Evolutionary conservation across 92 coral and sea anemone species (phyloP).

Genomic region (Porites evermanni): DNA sequence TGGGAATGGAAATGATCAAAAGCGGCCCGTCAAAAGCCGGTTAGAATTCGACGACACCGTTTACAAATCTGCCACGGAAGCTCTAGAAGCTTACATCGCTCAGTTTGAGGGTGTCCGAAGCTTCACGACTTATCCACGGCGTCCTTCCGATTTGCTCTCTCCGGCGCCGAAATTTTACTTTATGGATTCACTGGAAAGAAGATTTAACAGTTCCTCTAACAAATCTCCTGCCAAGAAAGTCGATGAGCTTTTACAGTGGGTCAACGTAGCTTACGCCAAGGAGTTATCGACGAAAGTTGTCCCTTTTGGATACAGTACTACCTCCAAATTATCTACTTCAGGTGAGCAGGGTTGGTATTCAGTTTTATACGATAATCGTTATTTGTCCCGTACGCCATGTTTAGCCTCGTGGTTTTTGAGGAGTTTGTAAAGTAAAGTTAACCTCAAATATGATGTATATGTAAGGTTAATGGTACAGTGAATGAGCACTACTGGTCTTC

Average conservation of each 20-base stretch:
- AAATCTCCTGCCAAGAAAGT: constrained; percentile 82
- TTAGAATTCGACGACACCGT: constrained; percentile 50
- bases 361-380: not conserved
- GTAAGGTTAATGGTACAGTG: constrained; percentile 10
- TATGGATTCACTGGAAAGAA: constrained; percentile 88
- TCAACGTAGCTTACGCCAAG: constrained; percentile 84
- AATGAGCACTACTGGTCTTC: not conserved
- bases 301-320: constrained; percentile 80
- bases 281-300: constrained; percentile 80
- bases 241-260: constrained; percentile 93
- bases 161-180: constrained; percentile 89
- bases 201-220: constrained; percentile 66
- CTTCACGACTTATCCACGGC: constrained; percentile 65
- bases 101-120: constrained; percentile 76
- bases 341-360: constrained; percentile 44
- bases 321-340: constrained; percentile 59
- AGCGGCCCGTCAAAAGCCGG: constrained; percentile 42
- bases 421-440: not conserved
- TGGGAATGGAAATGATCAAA: constrained; percentile 49
- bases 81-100: constrained; percentile 91
- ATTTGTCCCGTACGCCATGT: not conserved
- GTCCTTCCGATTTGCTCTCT: constrained; percentile 85
- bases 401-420: not conserved
- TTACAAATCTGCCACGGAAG: constrained; percentile 88
- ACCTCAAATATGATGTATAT: too few species aligned